These are phyloP conservation scores for Bombus vancouverensis DNA, from an alignment of 1,140 invertebrate species.

Conservation along the genomic window DNA sequence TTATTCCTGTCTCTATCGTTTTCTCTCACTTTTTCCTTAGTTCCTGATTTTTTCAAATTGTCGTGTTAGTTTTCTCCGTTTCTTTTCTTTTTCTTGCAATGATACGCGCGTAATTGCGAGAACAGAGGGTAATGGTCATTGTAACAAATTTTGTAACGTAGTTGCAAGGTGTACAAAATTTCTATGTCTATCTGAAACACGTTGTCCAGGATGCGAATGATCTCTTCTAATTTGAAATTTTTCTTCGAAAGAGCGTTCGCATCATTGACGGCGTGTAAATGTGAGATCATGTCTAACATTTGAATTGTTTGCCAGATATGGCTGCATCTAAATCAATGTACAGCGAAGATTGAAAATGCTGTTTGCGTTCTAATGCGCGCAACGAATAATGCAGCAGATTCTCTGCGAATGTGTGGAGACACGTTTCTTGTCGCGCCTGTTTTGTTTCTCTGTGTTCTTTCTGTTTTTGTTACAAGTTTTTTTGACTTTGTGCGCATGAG, in stretches of 20 bases:
- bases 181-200: conserved; percentile 3
- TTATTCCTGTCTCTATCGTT: not conserved
- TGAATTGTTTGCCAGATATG: conserved; percentile 75
- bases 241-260: conserved; percentile 2
- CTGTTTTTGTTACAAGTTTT: conserved; percentile 53
- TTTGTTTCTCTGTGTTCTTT: conserved; percentile 45
- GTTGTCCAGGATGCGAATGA: conserved; percentile 24
- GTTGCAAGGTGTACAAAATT: conserved; percentile 41
- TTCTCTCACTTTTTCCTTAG: not conserved
- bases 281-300: conserved; percentile 63
- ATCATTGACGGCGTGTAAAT: conserved; percentile 19
- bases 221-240: not conserved
- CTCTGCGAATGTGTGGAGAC: conserved; percentile 52
- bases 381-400: conserved; percentile 59
- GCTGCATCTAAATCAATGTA: conserved; percentile 71
- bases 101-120: conserved; percentile 18
- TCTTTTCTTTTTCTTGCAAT: conserved; percentile 16
- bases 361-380: conserved; percentile 60
- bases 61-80: conserved; percentile 11
- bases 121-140: conserved; percentile 5
- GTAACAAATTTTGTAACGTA: conserved; percentile 31
- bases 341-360: conserved; percentile 62
- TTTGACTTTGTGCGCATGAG: conserved; percentile 54
- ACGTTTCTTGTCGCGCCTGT: conserved; percentile 54
- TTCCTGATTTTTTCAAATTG: conserved; percentile 29